phyloP scores from a whole-genome alignment of 2,888 invertebrate species.

The Ligdia adustata region DNA sequence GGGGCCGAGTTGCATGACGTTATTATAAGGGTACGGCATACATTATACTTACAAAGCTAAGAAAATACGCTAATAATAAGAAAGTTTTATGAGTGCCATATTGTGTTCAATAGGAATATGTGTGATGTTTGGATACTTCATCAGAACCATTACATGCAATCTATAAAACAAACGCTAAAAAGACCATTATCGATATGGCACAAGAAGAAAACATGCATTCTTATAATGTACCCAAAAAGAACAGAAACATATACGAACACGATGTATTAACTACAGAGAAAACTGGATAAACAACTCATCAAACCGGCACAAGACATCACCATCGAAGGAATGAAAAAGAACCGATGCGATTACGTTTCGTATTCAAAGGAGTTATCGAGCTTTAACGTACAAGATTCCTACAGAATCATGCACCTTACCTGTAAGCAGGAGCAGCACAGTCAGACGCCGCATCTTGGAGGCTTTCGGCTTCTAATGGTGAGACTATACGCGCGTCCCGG shows the following conservation, averaged over 20 bases:
- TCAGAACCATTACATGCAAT: no score
- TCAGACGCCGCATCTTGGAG: conserved; percentile 69
- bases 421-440: conserved; percentile 70
- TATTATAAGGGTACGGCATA: conserved; percentile 16
- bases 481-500: conserved; percentile 55
- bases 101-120: no score
- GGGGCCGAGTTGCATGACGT: conserved; percentile 36
- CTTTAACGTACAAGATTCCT: background rate
- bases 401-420: conserved; percentile 55
- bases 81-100: background rate
- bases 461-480: conserved; percentile 44
- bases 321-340: conserved; percentile 16
- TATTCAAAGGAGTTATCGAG: background rate
- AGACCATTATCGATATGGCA: no score
- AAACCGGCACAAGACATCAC: conserved; percentile 27
- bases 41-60: background rate
- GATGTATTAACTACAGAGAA: conserved; percentile 6
- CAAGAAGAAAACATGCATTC: no score
- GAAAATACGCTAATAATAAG: background rate
- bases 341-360: conserved; percentile 4
- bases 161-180: no score
- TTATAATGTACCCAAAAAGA: no score
- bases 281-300: conserved; percentile 32
- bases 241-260: background rate
- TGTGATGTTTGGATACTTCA: no score